A percentile compares a stretch with the other conserved stretches of the same genome.
Conservation (phyloP, 2,113 vertebrate genomes). For the Choloepus hoffmanni region DNA sequence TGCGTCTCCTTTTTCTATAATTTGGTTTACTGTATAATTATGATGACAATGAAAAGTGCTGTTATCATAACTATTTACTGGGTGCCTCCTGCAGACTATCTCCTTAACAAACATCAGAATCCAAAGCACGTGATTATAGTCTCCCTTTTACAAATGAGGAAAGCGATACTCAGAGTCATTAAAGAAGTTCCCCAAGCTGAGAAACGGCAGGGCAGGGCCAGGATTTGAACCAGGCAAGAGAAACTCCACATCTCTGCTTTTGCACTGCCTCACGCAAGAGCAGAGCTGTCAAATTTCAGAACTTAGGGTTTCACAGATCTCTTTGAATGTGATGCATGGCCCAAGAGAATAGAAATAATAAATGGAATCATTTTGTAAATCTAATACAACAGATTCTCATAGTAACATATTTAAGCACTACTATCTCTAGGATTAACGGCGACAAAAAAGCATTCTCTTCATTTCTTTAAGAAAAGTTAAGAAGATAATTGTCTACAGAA, state of each 20-base stretch:
- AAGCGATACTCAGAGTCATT: background rate
- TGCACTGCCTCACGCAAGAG: background rate
- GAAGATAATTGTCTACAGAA: background rate
- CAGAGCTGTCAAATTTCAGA: background rate
- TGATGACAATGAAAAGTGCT: background rate
- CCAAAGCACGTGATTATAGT: background rate
- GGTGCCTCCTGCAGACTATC: background rate
- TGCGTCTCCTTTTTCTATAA: background rate
- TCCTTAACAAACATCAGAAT: background rate
- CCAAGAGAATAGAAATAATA: background rate
- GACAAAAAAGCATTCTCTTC: background rate
- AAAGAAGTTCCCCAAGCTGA: background rate
- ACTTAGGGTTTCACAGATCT: background rate
- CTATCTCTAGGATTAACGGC: background rate
- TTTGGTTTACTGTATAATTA: background rate
- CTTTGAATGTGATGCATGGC: conserved; percentile 1
- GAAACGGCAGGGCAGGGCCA: background rate
- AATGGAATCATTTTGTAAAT: background rate
- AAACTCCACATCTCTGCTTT: background rate
- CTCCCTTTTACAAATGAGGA: background rate
- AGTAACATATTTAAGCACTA: background rate
- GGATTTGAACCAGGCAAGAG: background rate
- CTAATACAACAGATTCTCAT: background rate
- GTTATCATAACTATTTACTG: background rate
- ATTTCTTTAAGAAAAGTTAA: background rate